phyloP scores from a whole-genome alignment of 2,797 vertebrate species.

The Percopsis omiscomaycus region DNA sequence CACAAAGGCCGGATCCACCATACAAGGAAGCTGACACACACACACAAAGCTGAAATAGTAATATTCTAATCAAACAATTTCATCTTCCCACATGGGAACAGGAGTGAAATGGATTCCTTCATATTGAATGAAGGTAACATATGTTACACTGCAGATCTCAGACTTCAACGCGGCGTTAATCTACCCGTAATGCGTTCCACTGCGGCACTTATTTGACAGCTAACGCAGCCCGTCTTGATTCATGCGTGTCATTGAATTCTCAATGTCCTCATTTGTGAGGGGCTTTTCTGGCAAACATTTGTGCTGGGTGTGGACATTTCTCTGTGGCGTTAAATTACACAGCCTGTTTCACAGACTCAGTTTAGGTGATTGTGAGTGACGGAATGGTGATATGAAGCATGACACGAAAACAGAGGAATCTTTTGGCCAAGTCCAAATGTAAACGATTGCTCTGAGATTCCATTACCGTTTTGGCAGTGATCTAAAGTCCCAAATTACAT shows the following conservation, averaged over 20 bases:
- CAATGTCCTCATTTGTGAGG: slow-evolving; percentile 56
- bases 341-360: slow-evolving; percentile 25
- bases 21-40: too few relatives aligned
- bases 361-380: slow-evolving; percentile 40
- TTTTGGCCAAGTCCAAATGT: slow-evolving; percentile 58
- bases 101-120: slow-evolving; percentile 24
- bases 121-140: slow-evolving; percentile 14
- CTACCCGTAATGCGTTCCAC: slow-evolving; percentile 59
- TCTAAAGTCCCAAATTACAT: slow-evolving; percentile 43
- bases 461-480: slow-evolving; percentile 45
- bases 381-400: slow-evolving; percentile 43
- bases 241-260: slow-evolving; percentile 60
- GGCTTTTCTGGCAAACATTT: slow-evolving; percentile 62
- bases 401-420: slow-evolving; percentile 48
- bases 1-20: too few relatives aligned
- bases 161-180: slow-evolving; percentile 47
- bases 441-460: slow-evolving; percentile 56
- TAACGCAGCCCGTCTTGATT: slow-evolving; percentile 58
- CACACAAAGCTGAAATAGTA: too few relatives aligned
- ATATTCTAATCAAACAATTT: background rate
- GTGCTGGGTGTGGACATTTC: slow-evolving; percentile 45
- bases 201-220: slow-evolving; percentile 58
- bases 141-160: slow-evolving; percentile 16
- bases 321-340: slow-evolving; percentile 47
- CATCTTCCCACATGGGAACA: background rate